Percentiles rank a stretch among this genome's conserved stretches.
phyloP scores from a whole-genome alignment of 2,113 vertebrate genomes.

The Zosterops lateralis region DNA sequence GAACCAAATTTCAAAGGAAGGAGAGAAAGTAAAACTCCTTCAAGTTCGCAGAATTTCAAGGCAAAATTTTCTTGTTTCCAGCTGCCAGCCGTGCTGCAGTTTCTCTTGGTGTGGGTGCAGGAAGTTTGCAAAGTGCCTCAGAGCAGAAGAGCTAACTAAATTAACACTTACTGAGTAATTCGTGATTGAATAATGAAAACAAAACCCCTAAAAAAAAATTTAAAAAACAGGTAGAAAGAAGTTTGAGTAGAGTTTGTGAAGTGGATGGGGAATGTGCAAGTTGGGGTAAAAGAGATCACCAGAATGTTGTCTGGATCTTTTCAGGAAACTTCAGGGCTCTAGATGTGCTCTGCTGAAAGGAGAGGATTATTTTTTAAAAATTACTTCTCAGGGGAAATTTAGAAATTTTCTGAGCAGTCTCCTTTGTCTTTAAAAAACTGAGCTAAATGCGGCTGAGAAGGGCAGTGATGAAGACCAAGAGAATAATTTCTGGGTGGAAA shows the following conservation, averaged over 20 bases:
- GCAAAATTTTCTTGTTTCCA: not conserved
- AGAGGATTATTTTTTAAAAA: not conserved
- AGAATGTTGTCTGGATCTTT: not conserved
- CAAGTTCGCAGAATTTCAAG: not conserved
- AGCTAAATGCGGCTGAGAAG: not conserved
- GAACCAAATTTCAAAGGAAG: not conserved
- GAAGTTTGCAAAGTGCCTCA: not conserved
- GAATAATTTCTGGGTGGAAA: not conserved
- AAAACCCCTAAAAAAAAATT: not conserved
- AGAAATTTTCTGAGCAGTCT: not conserved
- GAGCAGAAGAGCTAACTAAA: not conserved
- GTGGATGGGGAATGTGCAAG: not conserved
- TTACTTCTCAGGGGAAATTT: not conserved
- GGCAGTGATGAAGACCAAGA: not conserved
- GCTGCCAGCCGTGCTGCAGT: not conserved
- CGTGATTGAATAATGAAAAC: not conserved
- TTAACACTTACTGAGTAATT: not conserved
- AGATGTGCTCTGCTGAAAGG: not conserved
- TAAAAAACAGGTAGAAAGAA: no score
- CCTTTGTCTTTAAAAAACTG: not conserved
- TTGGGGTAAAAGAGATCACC: not conserved
- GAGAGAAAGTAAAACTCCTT: not conserved
- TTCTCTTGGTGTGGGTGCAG: not conserved
- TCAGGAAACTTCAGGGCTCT: not conserved
- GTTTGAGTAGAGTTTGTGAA: not conserved